Percentiles rank a stretch among this genome's conserved stretches.
Evolutionary conservation across 2,113 vertebrate species (phyloP).

Genomic region (Loxodonta africana): DNA sequence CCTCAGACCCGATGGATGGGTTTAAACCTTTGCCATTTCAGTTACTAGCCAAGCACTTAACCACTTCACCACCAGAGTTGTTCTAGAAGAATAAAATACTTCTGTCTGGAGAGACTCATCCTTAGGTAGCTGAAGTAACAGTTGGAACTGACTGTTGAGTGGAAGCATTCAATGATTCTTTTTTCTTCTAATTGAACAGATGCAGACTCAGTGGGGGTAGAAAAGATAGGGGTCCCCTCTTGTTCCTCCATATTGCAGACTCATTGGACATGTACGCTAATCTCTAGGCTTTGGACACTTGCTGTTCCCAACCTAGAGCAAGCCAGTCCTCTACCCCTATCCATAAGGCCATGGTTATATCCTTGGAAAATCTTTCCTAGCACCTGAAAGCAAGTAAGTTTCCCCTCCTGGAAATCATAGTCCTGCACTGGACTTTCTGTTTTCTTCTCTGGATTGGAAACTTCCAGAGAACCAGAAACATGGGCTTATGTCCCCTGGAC

Average conservation of each 20-base stretch:
- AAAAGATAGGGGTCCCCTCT: neutral
- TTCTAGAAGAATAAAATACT: neutral
- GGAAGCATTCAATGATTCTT: accelerated
- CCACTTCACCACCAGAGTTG: neutral
- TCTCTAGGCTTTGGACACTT: neutral
- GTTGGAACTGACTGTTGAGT: neutral
- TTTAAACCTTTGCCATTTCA: neutral
- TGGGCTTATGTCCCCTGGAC: neutral
- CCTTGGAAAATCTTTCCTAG: neutral
- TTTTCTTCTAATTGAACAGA: no score
- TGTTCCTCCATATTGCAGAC: no score
- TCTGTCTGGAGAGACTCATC: neutral
- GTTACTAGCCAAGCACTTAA: neutral
- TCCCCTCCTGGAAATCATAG: no score
- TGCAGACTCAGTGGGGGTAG: accelerated
- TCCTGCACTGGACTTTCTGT: neutral
- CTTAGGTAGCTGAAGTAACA: neutral
- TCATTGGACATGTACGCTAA: neutral
- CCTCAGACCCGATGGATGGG: neutral
- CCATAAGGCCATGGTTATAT: neutral
- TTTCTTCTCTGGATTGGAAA: neutral
- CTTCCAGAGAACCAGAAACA: neutral
- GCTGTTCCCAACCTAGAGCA: accelerated
- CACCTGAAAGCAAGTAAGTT: neutral
- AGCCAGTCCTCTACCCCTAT: neutral